Evolutionary conservation across 1,140 invertebrate genomes (phyloP).

Genomic region (Riptortus pedestris): DNA sequence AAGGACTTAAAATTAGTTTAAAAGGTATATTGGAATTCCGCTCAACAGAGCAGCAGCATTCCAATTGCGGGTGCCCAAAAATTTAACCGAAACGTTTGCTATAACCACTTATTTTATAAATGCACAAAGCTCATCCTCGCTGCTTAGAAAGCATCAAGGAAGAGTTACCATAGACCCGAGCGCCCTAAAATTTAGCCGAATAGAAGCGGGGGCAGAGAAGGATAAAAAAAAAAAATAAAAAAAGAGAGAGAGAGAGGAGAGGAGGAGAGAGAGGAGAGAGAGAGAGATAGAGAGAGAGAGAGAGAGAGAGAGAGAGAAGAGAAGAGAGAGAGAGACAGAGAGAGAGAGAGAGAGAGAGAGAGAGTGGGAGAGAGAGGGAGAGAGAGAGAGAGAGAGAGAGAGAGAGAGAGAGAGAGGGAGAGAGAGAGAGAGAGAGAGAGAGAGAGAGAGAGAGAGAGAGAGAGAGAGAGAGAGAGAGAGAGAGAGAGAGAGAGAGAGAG

Average conservation of each 20-base stretch:
- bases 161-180: too few species aligned
- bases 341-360: conserved; percentile 5
- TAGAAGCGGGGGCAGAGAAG: too few species aligned
- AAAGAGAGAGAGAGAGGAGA: conserved; percentile 9
- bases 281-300: conserved; percentile 1
- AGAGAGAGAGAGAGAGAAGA: conserved; percentile 9
- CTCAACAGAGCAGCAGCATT: too few species aligned
- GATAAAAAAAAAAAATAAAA: background rate
- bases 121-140: too few species aligned
- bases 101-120: too few species aligned
- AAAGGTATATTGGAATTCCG: too few species aligned
- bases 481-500: conserved; percentile 11
- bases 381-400: background rate
- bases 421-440: conserved; percentile 1
- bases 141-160: too few species aligned
- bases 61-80: too few species aligned
- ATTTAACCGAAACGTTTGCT: too few species aligned
- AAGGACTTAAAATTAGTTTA: too few species aligned
- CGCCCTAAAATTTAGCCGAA: too few species aligned
- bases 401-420: conserved; percentile 9
- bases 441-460: background rate
- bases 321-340: background rate
- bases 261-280: background rate
- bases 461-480: conserved; percentile 2
- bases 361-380: background rate